These are phyloP conservation scores for Ellobium chinense DNA, from an alignment of 2,888 invertebrate species.

Conservation along the genomic window DNA sequence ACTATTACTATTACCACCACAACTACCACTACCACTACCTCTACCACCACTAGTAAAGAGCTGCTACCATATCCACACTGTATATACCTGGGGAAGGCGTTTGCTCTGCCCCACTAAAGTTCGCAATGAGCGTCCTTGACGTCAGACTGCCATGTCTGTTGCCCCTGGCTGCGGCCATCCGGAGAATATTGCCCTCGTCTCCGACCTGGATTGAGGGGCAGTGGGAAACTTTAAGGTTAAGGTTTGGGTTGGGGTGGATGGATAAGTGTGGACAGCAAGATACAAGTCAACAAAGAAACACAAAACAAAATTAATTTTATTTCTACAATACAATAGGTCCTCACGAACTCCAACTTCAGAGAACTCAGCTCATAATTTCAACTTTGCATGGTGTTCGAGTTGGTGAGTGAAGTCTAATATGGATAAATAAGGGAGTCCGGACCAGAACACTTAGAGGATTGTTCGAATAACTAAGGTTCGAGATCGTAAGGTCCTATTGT, in stretches of 20 bases:
- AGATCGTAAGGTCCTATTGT: too few species aligned
- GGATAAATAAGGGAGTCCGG: too few species aligned
- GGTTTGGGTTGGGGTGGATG: neutral
- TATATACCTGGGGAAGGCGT: neutral
- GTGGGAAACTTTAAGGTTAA: too few species aligned
- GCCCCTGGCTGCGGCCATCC: neutral
- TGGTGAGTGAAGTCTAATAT: too few species aligned
- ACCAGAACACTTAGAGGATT: too few species aligned
- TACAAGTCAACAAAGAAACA: too few species aligned
- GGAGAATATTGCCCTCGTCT: neutral
- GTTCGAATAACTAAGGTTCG: too few species aligned
- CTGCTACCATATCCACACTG: neutral
- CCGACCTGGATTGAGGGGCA: neutral
- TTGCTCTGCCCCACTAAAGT: neutral
- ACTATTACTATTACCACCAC: neutral
- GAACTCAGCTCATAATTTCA: too few species aligned
- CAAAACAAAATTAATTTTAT: too few species aligned
- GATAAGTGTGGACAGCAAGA: neutral
- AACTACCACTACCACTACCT: neutral
- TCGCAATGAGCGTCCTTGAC: constrained; percentile 22
- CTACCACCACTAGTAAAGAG: neutral
- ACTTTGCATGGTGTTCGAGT: too few species aligned
- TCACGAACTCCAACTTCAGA: too few species aligned
- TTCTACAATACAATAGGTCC: too few species aligned
- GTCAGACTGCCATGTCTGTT: constrained; percentile 28